A percentile compares a stretch with the other conserved stretches of the same genome.
Evolutionary conservation across 2,888 invertebrate genomes (phyloP).

Genomic region (Melanophora roralis): DNA sequence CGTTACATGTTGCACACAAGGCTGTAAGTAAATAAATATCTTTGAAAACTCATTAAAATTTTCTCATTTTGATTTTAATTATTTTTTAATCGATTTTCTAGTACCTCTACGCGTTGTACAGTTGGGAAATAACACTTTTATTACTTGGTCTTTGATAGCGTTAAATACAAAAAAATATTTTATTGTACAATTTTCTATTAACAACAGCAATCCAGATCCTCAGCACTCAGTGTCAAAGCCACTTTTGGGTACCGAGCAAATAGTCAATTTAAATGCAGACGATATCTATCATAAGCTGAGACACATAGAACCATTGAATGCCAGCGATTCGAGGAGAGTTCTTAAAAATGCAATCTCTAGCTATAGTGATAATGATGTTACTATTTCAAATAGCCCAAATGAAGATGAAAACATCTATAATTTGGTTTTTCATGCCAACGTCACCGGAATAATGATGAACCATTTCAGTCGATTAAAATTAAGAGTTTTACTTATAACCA

Average conservation of each 20-base stretch:
- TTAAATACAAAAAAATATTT: constrained; percentile 73
- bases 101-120: constrained; percentile 71
- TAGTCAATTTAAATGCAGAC: constrained; percentile 68
- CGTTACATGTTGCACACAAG: constrained; percentile 76
- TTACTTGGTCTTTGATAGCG: constrained; percentile 73
- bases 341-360: constrained; percentile 71
- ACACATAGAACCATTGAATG: constrained; percentile 68
- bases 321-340: constrained; percentile 66
- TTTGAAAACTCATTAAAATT: not conserved
- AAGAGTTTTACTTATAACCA: constrained; percentile 74
- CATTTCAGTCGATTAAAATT: constrained; percentile 72
- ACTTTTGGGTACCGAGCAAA: constrained; percentile 69
- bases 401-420: constrained; percentile 72
- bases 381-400: constrained; percentile 65
- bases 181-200: constrained; percentile 72
- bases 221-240: constrained; percentile 65
- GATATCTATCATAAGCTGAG: constrained; percentile 69
- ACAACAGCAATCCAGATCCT: constrained; percentile 73
- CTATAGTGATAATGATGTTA: constrained; percentile 69
- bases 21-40: constrained; percentile 70
- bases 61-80: not conserved
- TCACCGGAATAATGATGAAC: constrained; percentile 74
- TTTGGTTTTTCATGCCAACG: constrained; percentile 73
- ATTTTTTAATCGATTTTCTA: constrained; percentile 52
- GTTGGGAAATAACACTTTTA: constrained; percentile 71